Base-by-base conservation (phyloP, 2,888 invertebrate species). In the Drosophila algonquin region DNA sequence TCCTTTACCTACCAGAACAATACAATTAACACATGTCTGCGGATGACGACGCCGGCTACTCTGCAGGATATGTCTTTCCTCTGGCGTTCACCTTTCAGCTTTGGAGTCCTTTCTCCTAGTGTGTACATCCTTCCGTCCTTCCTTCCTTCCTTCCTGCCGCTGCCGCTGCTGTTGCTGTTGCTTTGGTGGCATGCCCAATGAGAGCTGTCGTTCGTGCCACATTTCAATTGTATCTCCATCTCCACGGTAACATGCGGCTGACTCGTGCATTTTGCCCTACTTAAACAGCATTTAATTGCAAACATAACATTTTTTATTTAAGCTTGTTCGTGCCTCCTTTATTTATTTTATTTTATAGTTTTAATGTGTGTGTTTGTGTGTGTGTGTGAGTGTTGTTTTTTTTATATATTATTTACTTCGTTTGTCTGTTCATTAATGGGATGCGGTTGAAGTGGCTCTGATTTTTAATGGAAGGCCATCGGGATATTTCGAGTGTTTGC, bases 21-120 rank as follows among this genome's bases (percentile, higher is more conserved):
- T 61, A 61, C 73, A 80, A 80, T 63, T 85, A 86, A 87, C 82
- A 82, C 77, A 73, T 87, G 88, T 87, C 88, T 82, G 83, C 57
- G 85, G 74, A 65, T 74, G 79, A 76, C 65, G 81, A 46, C 47
- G 32, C 52, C 73, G 55, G 64, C 63, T 53, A 50, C 71, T 60
- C 57, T n/a, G 14, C 35, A 21, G 57, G 48, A 54, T 61, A 62
- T 60, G 45, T 63, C 52, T 74, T 67, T 10, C 5, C 14, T 2
- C 35, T 40, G 35, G 35, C 51, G 35, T 53, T 24, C 45, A 44
- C 52, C 45, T 57, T 35, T 1, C 35, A 4, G 12, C 18, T 18
- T 14, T 14, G 12, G 35, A 12, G 35, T 12, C 12, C 35, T 5
- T 51, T n/a, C 50, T 46, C 53, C n/a, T 14, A 6, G 12, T 45